A percentile compares a stretch with the other conserved stretches of the same genome.
Evolutionary conservation across 2,113 vertebrate species (phyloP).

Genomic region (Dicrurus megarhynchus): DNA sequence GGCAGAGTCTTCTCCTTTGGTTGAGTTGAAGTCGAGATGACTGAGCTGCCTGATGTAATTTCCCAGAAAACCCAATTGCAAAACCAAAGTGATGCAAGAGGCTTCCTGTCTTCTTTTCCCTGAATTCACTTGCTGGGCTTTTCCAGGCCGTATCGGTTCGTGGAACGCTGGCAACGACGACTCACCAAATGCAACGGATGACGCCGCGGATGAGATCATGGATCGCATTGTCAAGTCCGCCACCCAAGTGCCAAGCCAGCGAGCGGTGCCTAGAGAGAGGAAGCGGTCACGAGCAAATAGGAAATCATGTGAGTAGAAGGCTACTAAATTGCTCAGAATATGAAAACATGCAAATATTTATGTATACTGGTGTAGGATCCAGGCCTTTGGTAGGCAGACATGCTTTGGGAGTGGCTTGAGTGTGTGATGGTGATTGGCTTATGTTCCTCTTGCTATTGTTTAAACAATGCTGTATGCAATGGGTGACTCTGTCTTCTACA

Average conservation of each 20-base stretch:
- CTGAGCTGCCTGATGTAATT: not conserved
- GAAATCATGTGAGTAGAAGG: slow-evolving; percentile 86
- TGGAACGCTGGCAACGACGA: slow-evolving; percentile 85
- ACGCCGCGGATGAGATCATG: slow-evolving; percentile 97
- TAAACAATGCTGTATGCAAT: not conserved
- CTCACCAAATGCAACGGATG: slow-evolving; percentile 82
- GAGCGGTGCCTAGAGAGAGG: slow-evolving; percentile 88
- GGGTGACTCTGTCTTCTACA: not conserved
- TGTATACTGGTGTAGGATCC: not conserved
- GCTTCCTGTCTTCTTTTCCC: not conserved
- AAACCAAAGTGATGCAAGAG: not conserved
- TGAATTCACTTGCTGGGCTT: not conserved
- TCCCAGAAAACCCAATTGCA: not conserved
- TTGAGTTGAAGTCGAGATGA: not conserved
- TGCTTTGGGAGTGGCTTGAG: not conserved
- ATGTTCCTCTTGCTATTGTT: not conserved
- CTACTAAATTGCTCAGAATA: not conserved
- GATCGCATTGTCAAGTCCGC: slow-evolving; percentile 96
- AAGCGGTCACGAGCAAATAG: slow-evolving; percentile 91
- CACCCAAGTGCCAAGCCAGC: slow-evolving; percentile 91
- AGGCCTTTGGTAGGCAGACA: not conserved
- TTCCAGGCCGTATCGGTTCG: slow-evolving; percentile 80
- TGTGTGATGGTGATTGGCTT: not conserved
- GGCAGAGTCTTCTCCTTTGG: not conserved
- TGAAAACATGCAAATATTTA: not conserved